Evolutionary conservation across 2,888 invertebrate species (phyloP), one percentile per base, ranked within the genome.

Genomic region (Gymnosoma rotundatum): DNA sequence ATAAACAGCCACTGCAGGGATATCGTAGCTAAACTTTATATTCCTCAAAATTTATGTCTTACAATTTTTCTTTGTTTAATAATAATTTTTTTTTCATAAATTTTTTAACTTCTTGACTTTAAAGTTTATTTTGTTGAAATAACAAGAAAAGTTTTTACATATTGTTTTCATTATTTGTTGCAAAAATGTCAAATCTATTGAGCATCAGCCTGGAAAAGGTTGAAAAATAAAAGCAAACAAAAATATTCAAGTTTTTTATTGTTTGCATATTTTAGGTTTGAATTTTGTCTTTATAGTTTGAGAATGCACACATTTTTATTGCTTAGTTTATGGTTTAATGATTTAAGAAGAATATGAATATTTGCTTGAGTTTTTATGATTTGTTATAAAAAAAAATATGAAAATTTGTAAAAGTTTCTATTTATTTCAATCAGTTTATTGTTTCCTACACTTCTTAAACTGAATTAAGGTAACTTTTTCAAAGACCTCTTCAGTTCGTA

Each of bases 301-400:
- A 21, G 48, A 52, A 64, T 58, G 48, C 50, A 75, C 56, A 32
- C 10, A 63, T 50, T 63, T 78, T 83, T 74, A 79, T 75, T 75
- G 70, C 70, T 79, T 75, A 79, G 66, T 75, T 80, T 73, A 76
- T 66, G 83, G 66, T 50, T 80, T 60, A 79, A 83, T 67, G 80
- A 66, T 72, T 79, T 42, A 80, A 79, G 54, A 21, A 64, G 14
- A 58, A 52, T 36, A 64, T 50, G 56, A 81, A 52, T 42, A 75
- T 54, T 60, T 60, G 6, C 50, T 48, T 60, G 54, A 54, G 42
- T 45, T 48, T 18, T 20, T 56, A 64, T 60, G 42, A 42, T n/a
- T 7, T 12, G 14, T 48, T 2, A 5, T 48, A 48, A 48, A 2
- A 42, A 42, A 32, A 32, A 32, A 32, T 32, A 32, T 5, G 6